phyloP scores from a whole-genome alignment of 2,888 invertebrate genomes.

The Agrotis segetum region DNA sequence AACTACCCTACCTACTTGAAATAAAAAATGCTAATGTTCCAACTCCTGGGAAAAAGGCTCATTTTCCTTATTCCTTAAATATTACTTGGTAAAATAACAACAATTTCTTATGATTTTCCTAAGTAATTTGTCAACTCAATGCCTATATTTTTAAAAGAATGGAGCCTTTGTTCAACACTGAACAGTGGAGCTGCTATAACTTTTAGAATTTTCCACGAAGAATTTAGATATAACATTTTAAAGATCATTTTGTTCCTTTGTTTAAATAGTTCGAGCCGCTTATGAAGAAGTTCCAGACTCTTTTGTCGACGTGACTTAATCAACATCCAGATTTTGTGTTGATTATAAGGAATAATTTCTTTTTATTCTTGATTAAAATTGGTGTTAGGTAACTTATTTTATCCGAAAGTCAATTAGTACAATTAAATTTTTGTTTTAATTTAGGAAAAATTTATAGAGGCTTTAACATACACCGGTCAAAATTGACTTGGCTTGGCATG shows the following conservation, averaged over 20 bases:
- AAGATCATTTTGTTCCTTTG: constrained; percentile 32
- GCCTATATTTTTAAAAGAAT: constrained; percentile 15
- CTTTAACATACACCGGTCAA: too few relatives aligned
- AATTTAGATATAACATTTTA: constrained; percentile 38
- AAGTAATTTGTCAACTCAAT: background rate
- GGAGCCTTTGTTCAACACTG: constrained; percentile 42
- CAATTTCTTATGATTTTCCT: background rate
- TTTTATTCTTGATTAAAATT: background rate
- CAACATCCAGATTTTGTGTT: background rate
- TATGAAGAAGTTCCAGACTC: constrained; percentile 4
- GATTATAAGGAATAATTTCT: background rate
- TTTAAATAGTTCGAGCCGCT: constrained; percentile 23
- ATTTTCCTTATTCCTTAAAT: too few relatives aligned
- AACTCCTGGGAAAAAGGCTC: too few relatives aligned
- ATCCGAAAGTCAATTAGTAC: background rate
- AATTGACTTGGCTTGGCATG: too few relatives aligned
- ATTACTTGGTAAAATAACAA: too few relatives aligned
- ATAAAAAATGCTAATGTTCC: too few relatives aligned
- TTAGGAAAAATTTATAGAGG: too few relatives aligned
- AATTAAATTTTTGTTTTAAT: background rate
- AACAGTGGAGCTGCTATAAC: constrained; percentile 60
- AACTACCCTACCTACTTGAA: too few relatives aligned
- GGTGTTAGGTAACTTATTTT: background rate
- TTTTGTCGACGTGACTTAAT: background rate
- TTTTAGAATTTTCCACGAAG: constrained; percentile 44